phyloP scores from a whole-genome alignment of 1,140 invertebrate species.

The Limonius californicus region DNA sequence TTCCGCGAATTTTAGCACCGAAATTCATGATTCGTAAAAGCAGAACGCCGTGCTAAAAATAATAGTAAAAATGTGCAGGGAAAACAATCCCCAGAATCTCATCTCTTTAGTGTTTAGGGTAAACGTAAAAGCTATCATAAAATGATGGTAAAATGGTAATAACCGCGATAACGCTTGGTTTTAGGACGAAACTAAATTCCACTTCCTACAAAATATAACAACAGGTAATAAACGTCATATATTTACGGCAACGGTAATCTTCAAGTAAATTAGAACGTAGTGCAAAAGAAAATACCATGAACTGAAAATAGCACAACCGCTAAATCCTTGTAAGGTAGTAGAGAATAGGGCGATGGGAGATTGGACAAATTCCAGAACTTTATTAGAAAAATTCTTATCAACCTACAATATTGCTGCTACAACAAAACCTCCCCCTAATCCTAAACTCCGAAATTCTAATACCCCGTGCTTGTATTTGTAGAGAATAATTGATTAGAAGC shows the following conservation, averaged over 20 bases:
- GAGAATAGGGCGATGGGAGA: neutral
- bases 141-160: neutral
- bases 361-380: slow-evolving; percentile 4
- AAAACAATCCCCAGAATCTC: neutral
- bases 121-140: neutral
- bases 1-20: too few relatives aligned
- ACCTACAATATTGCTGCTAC: too few relatives aligned
- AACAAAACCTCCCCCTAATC: too few relatives aligned
- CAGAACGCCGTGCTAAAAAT: neutral
- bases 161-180: neutral
- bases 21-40: too few relatives aligned
- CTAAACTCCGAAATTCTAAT: too few relatives aligned
- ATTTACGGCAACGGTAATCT: neutral
- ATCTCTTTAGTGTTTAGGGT: neutral
- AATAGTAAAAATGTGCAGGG: neutral
- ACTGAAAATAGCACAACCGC: too few relatives aligned
- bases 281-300: neutral
- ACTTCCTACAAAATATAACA: neutral
- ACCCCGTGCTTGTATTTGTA: too few relatives aligned
- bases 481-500: too few relatives aligned
- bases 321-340: neutral
- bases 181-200: neutral
- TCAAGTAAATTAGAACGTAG: slow-evolving; percentile 5
- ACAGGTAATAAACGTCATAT: slow-evolving; percentile 1
- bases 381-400: slow-evolving; percentile 8